phyloP scores from a whole-genome alignment of 2,113 vertebrate species.

The Patagioenas fasciata region DNA sequence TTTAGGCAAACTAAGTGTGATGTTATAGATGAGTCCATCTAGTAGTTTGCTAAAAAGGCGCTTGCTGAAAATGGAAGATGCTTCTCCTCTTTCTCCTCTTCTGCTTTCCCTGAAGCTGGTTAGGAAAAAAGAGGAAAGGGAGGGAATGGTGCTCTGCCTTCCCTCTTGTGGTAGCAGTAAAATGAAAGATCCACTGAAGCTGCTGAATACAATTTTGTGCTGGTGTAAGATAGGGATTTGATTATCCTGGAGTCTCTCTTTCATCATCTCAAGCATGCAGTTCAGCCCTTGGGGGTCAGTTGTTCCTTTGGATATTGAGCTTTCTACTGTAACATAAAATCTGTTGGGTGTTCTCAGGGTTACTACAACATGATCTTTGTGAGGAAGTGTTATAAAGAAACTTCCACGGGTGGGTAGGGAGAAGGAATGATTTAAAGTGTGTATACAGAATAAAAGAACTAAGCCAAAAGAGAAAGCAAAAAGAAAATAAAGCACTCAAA shows the following conservation, averaged over 20 bases:
- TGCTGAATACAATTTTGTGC: not conserved
- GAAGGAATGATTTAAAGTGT: not conserved
- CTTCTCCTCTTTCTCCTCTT: not conserved
- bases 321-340: not conserved
- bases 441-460: not conserved
- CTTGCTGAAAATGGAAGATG: not conserved
- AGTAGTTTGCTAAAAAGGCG: not conserved
- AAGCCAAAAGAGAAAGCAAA: not conserved
- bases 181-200: not conserved
- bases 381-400: not conserved
- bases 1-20: not conserved
- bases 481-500: not conserved
- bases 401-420: not conserved
- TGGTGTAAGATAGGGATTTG: not conserved
- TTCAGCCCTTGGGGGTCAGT: not conserved
- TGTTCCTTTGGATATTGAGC: not conserved
- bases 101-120: not conserved
- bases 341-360: not conserved
- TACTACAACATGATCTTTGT: not conserved
- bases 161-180: not conserved
- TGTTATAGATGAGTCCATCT: accelerated
- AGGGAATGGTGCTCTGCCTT: not conserved
- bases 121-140: not conserved
- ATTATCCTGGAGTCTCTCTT: not conserved
- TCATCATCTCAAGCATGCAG: not conserved